phyloP scores from a whole-genome alignment of 2,797 vertebrate genomes.

The Cossypha dichroa region DNA sequence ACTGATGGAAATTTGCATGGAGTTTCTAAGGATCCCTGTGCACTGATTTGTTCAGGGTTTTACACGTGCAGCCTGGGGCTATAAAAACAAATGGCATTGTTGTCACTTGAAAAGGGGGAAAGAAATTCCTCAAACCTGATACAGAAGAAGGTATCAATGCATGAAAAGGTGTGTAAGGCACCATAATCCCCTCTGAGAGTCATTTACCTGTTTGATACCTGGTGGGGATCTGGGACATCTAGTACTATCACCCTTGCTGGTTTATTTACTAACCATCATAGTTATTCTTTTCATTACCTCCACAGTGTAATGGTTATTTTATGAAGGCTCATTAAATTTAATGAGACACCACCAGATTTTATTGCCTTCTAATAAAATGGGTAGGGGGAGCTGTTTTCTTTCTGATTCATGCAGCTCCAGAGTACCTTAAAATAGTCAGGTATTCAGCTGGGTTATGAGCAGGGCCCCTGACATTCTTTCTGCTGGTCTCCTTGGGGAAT shows the following conservation, averaged over 20 bases:
- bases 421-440: constrained; percentile 66
- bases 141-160: neutral
- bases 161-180: neutral
- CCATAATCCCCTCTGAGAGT: neutral
- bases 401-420: constrained; percentile 66
- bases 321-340: constrained; percentile 80
- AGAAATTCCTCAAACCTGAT: neutral
- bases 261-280: constrained; percentile 78
- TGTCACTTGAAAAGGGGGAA: neutral
- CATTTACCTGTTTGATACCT: neutral
- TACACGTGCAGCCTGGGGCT: fast-evolving
- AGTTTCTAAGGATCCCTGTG: neutral
- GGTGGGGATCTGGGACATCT: neutral
- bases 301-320: constrained; percentile 77
- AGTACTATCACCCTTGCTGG: constrained; percentile 27
- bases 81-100: neutral
- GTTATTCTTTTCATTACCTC: constrained; percentile 78
- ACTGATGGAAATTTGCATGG: neutral
- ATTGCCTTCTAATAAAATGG: constrained; percentile 76
- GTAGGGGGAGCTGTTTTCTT: constrained; percentile 63
- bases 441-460: neutral
- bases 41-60: neutral
- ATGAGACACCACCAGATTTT: constrained; percentile 76
- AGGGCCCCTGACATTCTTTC: constrained; percentile 4
- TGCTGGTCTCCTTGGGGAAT: neutral